Evolutionary conservation across 2,113 vertebrate species (phyloP), one percentile per base, ranked within the genome.

Genomic region (Apistogramma diplotaenia): DNA sequence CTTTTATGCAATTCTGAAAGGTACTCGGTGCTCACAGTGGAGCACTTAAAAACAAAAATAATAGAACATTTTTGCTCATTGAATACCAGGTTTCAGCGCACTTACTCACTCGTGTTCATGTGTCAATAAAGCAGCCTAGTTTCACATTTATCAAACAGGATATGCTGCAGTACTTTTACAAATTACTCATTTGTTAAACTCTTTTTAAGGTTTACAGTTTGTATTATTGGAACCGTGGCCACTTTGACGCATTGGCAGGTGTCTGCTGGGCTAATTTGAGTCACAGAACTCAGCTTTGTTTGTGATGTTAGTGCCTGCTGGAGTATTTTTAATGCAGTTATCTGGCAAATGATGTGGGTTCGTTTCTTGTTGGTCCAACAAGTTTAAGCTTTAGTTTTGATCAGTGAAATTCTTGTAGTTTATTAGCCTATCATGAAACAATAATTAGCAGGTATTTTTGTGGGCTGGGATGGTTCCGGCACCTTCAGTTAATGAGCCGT

Each of bases 131-230:
- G 40, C 19, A 3, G 25, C 65, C 43, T 49, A 43, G 43, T 49
- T 70, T 51, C 25, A 51, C 16, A 49, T 70, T 70, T 46, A 49
- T 70, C 40, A 49, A 49, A 13, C 6, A 0, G 2, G n/a, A n/a
- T 25, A 31, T 1, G 7, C 6, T 29, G 25, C 25, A 67, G 9
- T 11, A 67, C 12, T 67, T 49, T 67, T 23, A 67, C 19, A 29
- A 67, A 49, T 67, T 23, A 6, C 40, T 27, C 40, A 5, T 67
- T 46, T 49, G 1, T 0, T 0, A 0, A 4, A 15, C 13, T 15
- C 15, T 13, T 15, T 15, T 43, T 43, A 67, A 27, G 18, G 23
- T 67, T 67, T 67, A 6, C 4, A 9, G 23, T 46, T 46, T 67
- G 62, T 27, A 49, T 19, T 19, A 67, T 27, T 25, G 46, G 23